Conservation (phyloP, 2,888 invertebrate species). For the Salticus scenicus region DNA sequence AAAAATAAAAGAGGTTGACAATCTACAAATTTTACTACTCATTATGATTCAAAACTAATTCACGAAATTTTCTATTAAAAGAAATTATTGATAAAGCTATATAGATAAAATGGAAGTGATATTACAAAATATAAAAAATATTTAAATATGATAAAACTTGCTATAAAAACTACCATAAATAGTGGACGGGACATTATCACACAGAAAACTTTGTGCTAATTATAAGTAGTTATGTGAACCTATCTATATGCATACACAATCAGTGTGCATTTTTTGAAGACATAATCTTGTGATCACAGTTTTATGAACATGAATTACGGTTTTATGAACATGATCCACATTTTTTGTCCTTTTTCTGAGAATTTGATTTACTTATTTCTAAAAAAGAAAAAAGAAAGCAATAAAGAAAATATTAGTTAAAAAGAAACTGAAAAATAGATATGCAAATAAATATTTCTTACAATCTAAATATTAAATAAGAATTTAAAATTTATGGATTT, state of each 20-base stretch:
- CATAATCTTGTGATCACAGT: too few species aligned
- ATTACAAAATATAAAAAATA: too few species aligned
- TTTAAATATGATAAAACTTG: too few species aligned
- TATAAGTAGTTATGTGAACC: background rate
- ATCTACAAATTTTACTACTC: too few species aligned
- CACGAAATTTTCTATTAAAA: too few species aligned
- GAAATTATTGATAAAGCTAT: too few species aligned
- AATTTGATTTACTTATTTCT: background rate
- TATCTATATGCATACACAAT: background rate
- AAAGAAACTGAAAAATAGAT: background rate
- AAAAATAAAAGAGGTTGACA: too few species aligned
- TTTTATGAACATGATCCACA: background rate
- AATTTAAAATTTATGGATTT: too few species aligned
- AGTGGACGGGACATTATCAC: constrained; percentile 6
- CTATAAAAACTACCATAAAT: background rate
- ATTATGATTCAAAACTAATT: too few species aligned
- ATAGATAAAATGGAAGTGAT: too few species aligned
- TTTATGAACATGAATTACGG: too few species aligned
- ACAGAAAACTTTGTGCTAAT: background rate
- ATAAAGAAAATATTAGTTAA: background rate
- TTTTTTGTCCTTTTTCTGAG: constrained; percentile 11
- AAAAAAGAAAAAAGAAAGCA: background rate
- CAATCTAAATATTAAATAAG: too few species aligned
- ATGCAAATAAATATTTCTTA: background rate
- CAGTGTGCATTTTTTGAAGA: background rate